Evolutionary conservation across 2,888 invertebrate genomes (phyloP).

Genomic region (Strigamia crassipes): DNA sequence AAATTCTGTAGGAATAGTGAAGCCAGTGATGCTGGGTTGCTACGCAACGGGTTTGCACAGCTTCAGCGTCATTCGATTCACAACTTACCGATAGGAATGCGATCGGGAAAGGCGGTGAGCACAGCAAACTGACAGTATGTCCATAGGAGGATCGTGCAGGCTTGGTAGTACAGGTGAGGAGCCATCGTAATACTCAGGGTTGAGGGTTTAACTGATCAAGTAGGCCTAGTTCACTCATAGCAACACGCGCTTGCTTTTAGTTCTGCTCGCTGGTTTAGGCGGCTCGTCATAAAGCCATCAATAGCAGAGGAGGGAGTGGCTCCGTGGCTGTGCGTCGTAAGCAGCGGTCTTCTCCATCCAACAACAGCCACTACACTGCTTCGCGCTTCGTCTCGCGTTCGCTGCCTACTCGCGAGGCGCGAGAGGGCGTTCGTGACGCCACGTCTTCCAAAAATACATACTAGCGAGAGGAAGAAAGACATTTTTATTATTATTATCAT

Average conservation of each 20-base stretch:
- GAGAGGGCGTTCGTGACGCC: not conserved
- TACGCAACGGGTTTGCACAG: not conserved
- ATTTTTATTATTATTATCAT: not conserved
- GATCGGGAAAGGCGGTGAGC: constrained; percentile 12
- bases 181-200: not conserved
- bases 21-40: not conserved
- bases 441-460: not conserved
- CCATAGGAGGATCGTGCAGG: constrained; percentile 19
- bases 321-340: not conserved
- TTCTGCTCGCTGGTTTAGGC: not conserved
- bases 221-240: constrained; percentile 10
- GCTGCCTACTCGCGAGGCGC: not conserved
- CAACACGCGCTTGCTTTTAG: constrained; percentile 10
- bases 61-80: not conserved
- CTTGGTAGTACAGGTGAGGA: constrained; percentile 2
- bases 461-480: not conserved
- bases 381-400: not conserved
- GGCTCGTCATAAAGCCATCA: constrained; percentile 30
- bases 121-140: not conserved
- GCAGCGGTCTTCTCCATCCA: not conserved
- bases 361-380: constrained; percentile 10
- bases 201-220: not conserved
- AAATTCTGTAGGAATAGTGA: not conserved
- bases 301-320: constrained; percentile 1
- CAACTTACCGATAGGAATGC: constrained; percentile 30